Conservation (phyloP, 2,113 vertebrate species). For the Dolichallabes microphthalmus region DNA sequence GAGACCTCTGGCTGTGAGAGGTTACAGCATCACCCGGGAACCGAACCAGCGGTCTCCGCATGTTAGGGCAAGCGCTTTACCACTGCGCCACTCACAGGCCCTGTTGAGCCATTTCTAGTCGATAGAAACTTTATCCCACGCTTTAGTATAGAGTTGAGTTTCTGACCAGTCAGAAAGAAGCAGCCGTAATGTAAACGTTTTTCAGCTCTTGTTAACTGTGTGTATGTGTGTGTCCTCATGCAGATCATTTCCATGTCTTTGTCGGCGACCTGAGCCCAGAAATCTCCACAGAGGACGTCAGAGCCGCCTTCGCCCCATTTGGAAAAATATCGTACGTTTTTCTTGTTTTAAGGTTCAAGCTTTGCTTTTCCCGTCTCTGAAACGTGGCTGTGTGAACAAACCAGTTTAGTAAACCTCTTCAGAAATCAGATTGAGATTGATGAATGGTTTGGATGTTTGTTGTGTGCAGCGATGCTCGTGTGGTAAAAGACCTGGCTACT, state of each 20-base stretch:
- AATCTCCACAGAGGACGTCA: constrained; percentile 98
- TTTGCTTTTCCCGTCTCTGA: not conserved
- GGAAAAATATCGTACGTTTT: constrained; percentile 97
- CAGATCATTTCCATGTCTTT: constrained; percentile 99
- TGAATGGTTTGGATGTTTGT: not conserved
- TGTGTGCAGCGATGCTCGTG: constrained; percentile 84
- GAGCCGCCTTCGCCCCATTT: constrained; percentile 94
- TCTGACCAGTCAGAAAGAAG: not conserved
- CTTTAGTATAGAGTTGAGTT: not conserved
- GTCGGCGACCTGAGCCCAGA: constrained; percentile 98
- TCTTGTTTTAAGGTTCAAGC: not conserved
- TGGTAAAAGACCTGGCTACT: constrained; percentile 98
- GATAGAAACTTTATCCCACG: not conserved
- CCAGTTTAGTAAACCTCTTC: not conserved
- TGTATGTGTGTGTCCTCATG: not conserved
- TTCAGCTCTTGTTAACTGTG: not conserved
- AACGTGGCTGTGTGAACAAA: not conserved
- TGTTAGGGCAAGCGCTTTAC: too few relatives aligned
- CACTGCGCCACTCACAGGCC: too few relatives aligned
- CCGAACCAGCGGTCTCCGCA: too few relatives aligned
- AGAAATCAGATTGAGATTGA: not conserved
- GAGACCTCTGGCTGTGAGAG: too few relatives aligned
- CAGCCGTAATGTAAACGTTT: not conserved
- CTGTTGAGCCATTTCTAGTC: not conserved
- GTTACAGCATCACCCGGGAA: too few relatives aligned